Conservation (phyloP, 1,140 invertebrate species). For the Archivesica marissinica region DNA sequence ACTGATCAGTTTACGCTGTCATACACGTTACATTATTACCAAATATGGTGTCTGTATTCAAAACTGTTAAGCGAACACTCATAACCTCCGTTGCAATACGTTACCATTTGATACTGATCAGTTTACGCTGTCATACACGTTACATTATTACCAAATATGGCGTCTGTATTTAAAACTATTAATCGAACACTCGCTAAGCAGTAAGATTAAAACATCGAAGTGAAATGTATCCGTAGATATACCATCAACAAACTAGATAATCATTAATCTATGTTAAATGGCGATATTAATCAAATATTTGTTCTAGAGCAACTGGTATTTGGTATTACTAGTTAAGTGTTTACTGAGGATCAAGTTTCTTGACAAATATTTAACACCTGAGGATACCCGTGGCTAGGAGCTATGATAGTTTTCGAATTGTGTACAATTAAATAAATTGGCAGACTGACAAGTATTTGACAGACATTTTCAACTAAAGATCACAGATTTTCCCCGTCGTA, state of each 20-base stretch:
- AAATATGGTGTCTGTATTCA: no score
- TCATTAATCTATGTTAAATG: background rate
- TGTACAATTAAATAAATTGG: background rate
- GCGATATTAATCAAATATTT: conserved; percentile 33
- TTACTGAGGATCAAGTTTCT: background rate
- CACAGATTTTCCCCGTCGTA: background rate
- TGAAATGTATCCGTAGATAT: no score
- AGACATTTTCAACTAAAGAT: background rate
- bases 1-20: no score
- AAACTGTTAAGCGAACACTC: no score
- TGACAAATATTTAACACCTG: conserved; percentile 31
- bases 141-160: no score
- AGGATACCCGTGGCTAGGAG: background rate
- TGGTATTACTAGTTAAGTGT: background rate
- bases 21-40: no score
- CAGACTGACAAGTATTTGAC: background rate
- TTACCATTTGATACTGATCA: no score
- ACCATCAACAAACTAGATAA: background rate
- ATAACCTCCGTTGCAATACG: no score
- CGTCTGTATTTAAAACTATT: no score
- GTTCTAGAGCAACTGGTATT: background rate
- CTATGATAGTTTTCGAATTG: background rate
- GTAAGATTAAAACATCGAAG: no score
- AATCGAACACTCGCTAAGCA: no score
- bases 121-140: no score